phyloP scores from a whole-genome alignment of 2,888 invertebrate species.

The Scaeva pyrastri region DNA sequence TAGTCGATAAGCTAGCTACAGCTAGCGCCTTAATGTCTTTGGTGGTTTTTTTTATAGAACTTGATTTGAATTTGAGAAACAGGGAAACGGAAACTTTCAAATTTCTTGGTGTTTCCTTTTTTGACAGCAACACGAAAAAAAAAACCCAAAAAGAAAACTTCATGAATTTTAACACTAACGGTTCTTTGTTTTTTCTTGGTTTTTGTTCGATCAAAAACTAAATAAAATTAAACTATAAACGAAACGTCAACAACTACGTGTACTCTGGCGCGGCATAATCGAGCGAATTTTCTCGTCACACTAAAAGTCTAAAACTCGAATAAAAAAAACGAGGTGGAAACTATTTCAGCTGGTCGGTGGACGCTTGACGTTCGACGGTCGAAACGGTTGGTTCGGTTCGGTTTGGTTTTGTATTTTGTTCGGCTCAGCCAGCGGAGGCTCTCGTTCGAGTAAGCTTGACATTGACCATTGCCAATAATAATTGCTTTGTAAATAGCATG shows the following conservation, averaged over 20 bases:
- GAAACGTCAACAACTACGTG: constrained; percentile 20
- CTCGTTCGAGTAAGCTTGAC: constrained; percentile 56
- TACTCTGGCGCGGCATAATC: constrained; percentile 49
- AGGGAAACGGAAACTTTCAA: background rate
- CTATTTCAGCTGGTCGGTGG: constrained; percentile 66
- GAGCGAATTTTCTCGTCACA: constrained; percentile 68
- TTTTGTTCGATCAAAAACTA: background rate
- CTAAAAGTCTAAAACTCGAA: constrained; percentile 50
- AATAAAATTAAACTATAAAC: constrained; percentile 33
- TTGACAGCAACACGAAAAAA: background rate
- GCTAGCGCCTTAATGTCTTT: constrained; percentile 38
- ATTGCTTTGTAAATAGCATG: constrained; percentile 64
- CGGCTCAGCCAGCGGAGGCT: no score
- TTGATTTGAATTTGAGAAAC: constrained; percentile 4
- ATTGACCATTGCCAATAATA: constrained; percentile 75
- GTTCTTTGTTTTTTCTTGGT: background rate
- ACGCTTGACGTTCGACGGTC: background rate
- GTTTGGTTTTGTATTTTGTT: no score
- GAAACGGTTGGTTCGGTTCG: background rate
- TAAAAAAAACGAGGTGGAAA: constrained; percentile 65
- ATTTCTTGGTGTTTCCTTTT: constrained; percentile 36
- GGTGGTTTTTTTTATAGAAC: background rate
- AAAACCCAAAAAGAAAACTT: constrained; percentile 14
- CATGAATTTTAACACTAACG: constrained; percentile 15
- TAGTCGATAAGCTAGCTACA: no score